phyloP scores from a whole-genome alignment of 2,888 invertebrate genomes.

The Crossocerus cetratus region DNA sequence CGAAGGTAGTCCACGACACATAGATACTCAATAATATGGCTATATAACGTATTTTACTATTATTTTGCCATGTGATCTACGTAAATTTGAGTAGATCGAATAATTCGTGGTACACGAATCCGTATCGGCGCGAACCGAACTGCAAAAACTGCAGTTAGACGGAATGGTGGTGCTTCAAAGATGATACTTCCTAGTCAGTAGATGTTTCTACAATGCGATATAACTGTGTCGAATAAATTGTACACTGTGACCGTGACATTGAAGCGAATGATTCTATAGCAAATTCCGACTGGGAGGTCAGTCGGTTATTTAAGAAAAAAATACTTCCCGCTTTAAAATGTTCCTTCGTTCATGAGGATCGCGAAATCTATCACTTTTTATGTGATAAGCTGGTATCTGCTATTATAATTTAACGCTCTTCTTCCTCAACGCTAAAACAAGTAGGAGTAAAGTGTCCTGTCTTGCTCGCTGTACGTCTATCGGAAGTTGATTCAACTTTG shows the following conservation, averaged over 20 bases:
- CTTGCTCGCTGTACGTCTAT: too few species aligned
- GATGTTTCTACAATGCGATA: constrained; percentile 28
- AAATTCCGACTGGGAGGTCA: neutral
- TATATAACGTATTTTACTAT: neutral
- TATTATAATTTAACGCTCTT: too few species aligned
- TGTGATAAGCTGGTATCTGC: too few species aligned
- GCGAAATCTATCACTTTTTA: too few species aligned
- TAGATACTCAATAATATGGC: neutral
- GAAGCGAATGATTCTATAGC: constrained; percentile 1
- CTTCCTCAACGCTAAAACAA: too few species aligned
- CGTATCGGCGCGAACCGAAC: constrained; percentile 34
- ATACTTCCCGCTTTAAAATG: too few species aligned
- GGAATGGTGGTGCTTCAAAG: constrained; percentile 46
- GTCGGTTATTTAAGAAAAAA: too few species aligned
- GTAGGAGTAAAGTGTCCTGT: too few species aligned
- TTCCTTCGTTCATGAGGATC: too few species aligned
- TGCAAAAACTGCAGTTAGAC: constrained; percentile 11
- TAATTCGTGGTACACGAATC: constrained; percentile 15
- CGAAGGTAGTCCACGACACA: neutral
- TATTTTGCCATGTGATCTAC: neutral
- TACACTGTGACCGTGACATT: neutral
- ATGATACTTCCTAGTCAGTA: constrained; percentile 41
- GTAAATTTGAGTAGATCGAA: neutral
- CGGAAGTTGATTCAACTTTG: too few species aligned
- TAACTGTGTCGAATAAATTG: constrained; percentile 17